Percentiles rank a stretch among this genome's conserved stretches.
Evolutionary conservation across 1,140 invertebrate genomes (phyloP).

Genomic region (Hyposmocoma kahamanoa): DNA sequence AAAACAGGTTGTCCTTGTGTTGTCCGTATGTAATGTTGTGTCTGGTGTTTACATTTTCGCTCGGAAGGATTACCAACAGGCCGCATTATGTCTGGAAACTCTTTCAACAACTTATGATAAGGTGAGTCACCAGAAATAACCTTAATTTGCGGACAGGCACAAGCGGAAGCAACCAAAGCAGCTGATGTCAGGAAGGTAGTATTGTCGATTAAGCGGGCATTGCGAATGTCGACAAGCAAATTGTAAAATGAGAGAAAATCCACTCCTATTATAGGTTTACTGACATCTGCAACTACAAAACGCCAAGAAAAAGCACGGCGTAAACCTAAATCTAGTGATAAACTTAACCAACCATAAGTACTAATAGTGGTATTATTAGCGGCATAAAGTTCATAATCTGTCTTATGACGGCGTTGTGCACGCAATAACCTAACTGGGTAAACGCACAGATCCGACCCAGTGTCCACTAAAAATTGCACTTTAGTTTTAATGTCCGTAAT

Average conservation of each 20-base stretch:
- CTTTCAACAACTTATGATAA: neutral
- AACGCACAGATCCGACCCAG: neutral
- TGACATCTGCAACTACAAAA: slow-evolving; percentile 21
- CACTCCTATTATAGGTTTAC: slow-evolving; percentile 26
- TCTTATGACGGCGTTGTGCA: neutral
- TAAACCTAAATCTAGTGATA: neutral
- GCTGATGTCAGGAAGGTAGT: neutral
- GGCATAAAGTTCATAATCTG: neutral
- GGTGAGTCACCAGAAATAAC: slow-evolving; percentile 8
- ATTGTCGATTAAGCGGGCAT: slow-evolving; percentile 15
- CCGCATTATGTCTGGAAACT: neutral
- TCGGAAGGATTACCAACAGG: slow-evolving; percentile 4
- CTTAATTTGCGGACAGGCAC: neutral
- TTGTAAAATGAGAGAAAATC: neutral
- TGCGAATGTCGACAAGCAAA: slow-evolving; percentile 27
- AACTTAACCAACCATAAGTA: neutral
- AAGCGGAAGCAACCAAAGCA: neutral
- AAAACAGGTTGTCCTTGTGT: slow-evolving; percentile 34
- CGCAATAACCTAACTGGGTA: neutral
- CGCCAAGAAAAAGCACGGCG: neutral
- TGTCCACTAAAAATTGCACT: slow-evolving; percentile 3
- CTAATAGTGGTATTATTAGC: neutral
- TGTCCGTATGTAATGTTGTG: slow-evolving; percentile 20
- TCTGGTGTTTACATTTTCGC: slow-evolving; percentile 11
- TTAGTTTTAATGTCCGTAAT: neutral